phyloP scores from a whole-genome alignment of 1,140 invertebrate species.

The fruit fly (Drosophila melanogaster) region DNA sequence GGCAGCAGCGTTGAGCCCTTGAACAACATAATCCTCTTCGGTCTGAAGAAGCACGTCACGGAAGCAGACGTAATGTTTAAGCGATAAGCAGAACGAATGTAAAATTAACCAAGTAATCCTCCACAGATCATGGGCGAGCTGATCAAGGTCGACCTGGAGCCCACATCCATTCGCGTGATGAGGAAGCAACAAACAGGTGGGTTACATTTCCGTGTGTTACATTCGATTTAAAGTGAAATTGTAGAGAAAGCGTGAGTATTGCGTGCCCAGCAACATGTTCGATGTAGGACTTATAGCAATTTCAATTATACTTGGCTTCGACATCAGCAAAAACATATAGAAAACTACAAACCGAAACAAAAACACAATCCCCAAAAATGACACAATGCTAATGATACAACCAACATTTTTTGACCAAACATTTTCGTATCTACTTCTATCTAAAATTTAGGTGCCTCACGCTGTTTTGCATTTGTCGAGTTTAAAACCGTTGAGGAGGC shows the following conservation, averaged over 20 bases:
- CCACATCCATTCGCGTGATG: slow-evolving; percentile 93
- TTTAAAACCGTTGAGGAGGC: slow-evolving; percentile 96
- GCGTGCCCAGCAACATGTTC: slow-evolving; percentile 32
- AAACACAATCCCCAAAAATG: slow-evolving; percentile 55
- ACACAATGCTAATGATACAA: slow-evolving; percentile 67
- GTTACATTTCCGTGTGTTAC: slow-evolving; percentile 42
- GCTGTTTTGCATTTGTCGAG: slow-evolving; percentile 98
- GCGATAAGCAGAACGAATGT: slow-evolving; percentile 16
- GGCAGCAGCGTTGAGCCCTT: slow-evolving; percentile 91
- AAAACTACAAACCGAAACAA: slow-evolving; percentile 12
- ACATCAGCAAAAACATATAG: slow-evolving; percentile 21
- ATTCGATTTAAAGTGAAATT: slow-evolving; percentile 2
- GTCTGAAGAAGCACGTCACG: slow-evolving; percentile 91
- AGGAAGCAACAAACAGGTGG: slow-evolving; percentile 95
- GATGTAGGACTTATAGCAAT: slow-evolving; percentile 14
- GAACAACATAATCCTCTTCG: slow-evolving; percentile 93
- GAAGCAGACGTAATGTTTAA: slow-evolving; percentile 91
- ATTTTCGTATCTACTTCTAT: slow-evolving; percentile 86
- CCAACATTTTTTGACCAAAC: slow-evolving; percentile 81
- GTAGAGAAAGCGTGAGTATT: slow-evolving; percentile 37
- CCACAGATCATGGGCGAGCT: slow-evolving; percentile 86
- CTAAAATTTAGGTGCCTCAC: slow-evolving; percentile 91
- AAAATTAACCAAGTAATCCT: not conserved
- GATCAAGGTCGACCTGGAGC: slow-evolving; percentile 89
- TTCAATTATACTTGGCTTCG: slow-evolving; percentile 39